phyloP scores from a whole-genome alignment of 2,888 invertebrate genomes.

The Brenthis daphne region DNA sequence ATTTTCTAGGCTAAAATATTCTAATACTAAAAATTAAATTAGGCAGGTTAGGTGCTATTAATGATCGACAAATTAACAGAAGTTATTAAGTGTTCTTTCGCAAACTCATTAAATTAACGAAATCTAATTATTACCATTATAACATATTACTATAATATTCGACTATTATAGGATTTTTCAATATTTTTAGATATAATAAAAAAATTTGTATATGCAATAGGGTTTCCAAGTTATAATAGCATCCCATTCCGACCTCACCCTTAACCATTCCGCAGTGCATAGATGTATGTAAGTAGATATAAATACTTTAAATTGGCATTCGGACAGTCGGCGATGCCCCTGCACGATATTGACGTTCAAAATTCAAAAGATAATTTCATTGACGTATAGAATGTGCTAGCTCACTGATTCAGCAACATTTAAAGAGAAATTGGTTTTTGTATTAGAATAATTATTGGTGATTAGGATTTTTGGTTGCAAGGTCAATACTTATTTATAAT shows the following conservation, averaged over 20 bases:
- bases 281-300: conserved; percentile 16
- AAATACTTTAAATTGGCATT: conserved; percentile 29
- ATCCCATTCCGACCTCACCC: not conserved
- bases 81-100: too few relatives aligned
- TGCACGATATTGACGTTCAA: conserved; percentile 23
- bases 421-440: not conserved
- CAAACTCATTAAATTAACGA: too few relatives aligned
- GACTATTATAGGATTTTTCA: too few relatives aligned
- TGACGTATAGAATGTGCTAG: conserved; percentile 30
- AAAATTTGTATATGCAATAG: not conserved
- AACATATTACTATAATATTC: too few relatives aligned
- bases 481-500: not conserved
- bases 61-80: too few relatives aligned
- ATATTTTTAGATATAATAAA: too few relatives aligned
- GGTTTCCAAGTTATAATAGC: not conserved
- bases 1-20: too few relatives aligned
- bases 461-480: too few relatives aligned
- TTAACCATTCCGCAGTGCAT: not conserved
- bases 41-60: too few relatives aligned
- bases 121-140: too few relatives aligned
- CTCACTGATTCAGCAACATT: conserved; percentile 18
- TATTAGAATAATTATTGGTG: not conserved
- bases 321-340: conserved; percentile 28
- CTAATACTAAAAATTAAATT: too few relatives aligned
- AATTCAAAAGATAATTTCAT: conserved; percentile 25